Evolutionary conservation across 1,140 invertebrate genomes (phyloP).

Genomic region (Lanistes nyassanus): DNA sequence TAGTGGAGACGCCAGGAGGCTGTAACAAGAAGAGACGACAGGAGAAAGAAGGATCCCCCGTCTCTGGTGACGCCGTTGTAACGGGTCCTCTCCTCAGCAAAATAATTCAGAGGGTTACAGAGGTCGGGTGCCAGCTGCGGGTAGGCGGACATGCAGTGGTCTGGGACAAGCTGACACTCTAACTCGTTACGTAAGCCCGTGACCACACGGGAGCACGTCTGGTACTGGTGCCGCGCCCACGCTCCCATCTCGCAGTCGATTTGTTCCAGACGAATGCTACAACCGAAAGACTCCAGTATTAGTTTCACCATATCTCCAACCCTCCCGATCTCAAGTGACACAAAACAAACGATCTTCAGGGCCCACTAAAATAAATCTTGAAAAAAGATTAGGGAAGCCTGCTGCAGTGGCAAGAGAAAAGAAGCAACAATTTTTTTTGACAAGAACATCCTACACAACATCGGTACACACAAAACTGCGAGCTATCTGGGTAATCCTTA

Average conservation of each 20-base stretch:
- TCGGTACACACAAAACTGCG: too few relatives aligned
- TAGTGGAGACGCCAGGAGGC: too few relatives aligned
- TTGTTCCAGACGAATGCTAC: conserved; percentile 36
- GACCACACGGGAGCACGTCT: conserved; percentile 30
- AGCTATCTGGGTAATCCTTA: too few relatives aligned
- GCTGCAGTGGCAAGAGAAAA: too few relatives aligned
- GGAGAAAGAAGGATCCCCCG: too few relatives aligned
- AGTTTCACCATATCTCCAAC: too few relatives aligned
- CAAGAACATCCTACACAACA: too few relatives aligned
- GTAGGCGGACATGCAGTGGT: conserved; percentile 30
- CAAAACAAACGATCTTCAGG: background rate
- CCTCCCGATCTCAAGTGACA: too few relatives aligned
- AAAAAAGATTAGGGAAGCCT: too few relatives aligned
- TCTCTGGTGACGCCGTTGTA: conserved; percentile 22
- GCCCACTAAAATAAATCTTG: background rate
- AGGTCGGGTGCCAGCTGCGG: conserved; percentile 13
- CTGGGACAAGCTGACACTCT: conserved; percentile 34
- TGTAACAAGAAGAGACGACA: too few relatives aligned
- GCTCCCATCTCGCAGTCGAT: conserved; percentile 39
- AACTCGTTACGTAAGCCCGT: conserved; percentile 37
- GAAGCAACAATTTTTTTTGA: too few relatives aligned
- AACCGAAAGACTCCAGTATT: too few relatives aligned
- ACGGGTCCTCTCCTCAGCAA: conserved; percentile 19
- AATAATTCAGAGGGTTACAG: conserved; percentile 31
- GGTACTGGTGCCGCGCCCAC: conserved; percentile 37